Percentiles rank a stretch among this genome's conserved stretches.
These are phyloP conservation scores for Chaenodraco wilsoni DNA, from an alignment of 2,797 vertebrate genomes.

Conservation along the genomic window DNA sequence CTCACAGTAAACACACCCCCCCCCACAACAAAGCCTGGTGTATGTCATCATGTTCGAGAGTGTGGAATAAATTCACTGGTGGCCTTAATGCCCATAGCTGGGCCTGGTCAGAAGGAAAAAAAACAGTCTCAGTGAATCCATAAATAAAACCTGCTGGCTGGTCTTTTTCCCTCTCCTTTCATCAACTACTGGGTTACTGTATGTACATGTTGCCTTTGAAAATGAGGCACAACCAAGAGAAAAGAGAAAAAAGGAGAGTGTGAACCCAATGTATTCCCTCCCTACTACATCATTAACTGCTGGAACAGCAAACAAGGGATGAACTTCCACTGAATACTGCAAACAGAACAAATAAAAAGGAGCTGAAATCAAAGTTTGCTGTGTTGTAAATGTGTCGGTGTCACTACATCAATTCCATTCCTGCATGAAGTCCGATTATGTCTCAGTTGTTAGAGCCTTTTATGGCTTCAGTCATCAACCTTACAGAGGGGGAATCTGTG, in stretches of 20 bases:
- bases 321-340: conserved; percentile 50
- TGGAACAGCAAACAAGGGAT: conserved; percentile 60
- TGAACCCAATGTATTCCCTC: conserved; percentile 58
- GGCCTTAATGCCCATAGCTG: conserved; percentile 77
- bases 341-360: conserved; percentile 52
- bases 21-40: conserved; percentile 74
- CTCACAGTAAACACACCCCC: conserved; percentile 66
- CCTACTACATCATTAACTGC: conserved; percentile 74
- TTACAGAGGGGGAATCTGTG: conserved; percentile 7
- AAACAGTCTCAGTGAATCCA: conserved; percentile 70
- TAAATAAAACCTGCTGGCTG: conserved; percentile 84
- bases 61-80: conserved; percentile 83
- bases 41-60: conserved; percentile 80
- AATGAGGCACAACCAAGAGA: conserved; percentile 69
- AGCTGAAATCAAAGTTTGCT: conserved; percentile 57
- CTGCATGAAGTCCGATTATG: conserved; percentile 35
- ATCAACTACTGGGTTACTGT: conserved; percentile 63
- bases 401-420: conserved; percentile 39
- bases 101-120: conserved; percentile 63
- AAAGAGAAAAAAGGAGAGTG: conserved; percentile 66
- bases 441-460: conserved; percentile 36
- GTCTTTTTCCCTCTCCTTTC: conserved; percentile 77
- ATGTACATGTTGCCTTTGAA: conserved; percentile 71
- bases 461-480: conserved; percentile 45
- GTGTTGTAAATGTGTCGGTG: conserved; percentile 34